Evolutionary conservation across 2,888 invertebrate genomes (phyloP), one percentile per base, ranked within the genome.

Genomic region (Syrphus vitripennis): DNA sequence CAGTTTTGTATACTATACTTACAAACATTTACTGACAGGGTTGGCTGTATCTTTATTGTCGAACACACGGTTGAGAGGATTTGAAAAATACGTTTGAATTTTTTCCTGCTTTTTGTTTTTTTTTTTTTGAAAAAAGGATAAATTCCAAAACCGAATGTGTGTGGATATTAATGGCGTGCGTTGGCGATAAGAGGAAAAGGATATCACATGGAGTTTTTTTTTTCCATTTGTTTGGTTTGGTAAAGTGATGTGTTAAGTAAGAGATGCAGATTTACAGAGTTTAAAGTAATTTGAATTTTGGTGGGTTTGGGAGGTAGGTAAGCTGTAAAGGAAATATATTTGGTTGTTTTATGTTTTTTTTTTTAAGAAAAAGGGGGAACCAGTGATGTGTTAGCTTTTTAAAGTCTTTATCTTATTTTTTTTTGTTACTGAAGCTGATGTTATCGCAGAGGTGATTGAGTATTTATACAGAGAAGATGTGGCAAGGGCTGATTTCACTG

Each of bases 81-180:
- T 86, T 82, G 82, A 86, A 86, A 86, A 86, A 86, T 86, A 86
- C 86, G 74, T 76, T 77, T 77, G 50, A 55, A 40, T 74, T 81
- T 75, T 50, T 45, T 71, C 9, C 67, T 4, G 24, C n/a, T 59
- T 14, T 31, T 2, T 34, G 16, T 12, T 16, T 26, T 26, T 4
- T 50, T 57, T 80, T 69, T 19, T 57, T 31, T 4, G 21, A 40
- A 10, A 29, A 12, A 29, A 16, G 71, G 74, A 81, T 77, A 77
- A 40, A 82, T 86, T 82, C 77, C 67, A 69, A 67, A 67, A 82
- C 70, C 76, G 67, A 71, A 72, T 72, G 72, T 72, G 70, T 69
- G 72, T 71, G 82, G 87, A 87, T 83, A 87, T 83, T 87, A 87
- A 87, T 83, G 87, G 87, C 83, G 71, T 87, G 87, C 83, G 87